Percentiles rank a stretch among this genome's conserved stretches.
Evolutionary conservation across 2,797 vertebrate genomes (phyloP).

Genomic region (Pseudochaenichthys georgianus): DNA sequence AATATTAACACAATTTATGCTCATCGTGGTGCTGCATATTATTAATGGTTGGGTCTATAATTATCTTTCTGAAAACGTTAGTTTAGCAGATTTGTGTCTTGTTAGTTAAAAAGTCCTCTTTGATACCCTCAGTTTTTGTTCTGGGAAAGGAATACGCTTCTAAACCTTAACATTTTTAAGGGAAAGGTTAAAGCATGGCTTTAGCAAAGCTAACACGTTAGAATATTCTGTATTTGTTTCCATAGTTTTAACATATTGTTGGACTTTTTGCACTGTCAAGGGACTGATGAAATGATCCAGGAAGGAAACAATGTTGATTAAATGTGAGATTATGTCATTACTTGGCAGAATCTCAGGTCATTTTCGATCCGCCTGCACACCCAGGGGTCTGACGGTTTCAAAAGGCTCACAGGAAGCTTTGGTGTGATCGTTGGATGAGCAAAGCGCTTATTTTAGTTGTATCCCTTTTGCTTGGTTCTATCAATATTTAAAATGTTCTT

Average conservation of each 20-base stretch:
- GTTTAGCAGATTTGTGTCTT: slow-evolving; percentile 5
- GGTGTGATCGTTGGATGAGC: slow-evolving; percentile 8
- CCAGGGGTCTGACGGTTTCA: slow-evolving; percentile 11
- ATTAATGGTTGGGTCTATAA: background rate
- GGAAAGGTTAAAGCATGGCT: background rate
- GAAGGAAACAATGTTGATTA: slow-evolving; percentile 18
- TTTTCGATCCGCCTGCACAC: background rate
- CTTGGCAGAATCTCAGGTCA: slow-evolving; percentile 38
- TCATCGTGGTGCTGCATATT: slow-evolving; percentile 19
- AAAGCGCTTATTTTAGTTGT: background rate
- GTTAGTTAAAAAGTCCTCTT: background rate
- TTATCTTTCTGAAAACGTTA: slow-evolving; percentile 6
- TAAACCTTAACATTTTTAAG: background rate
- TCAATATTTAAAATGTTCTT: background rate
- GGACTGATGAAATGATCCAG: slow-evolving; percentile 31
- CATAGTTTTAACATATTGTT: slow-evolving; percentile 27
- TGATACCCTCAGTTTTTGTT: background rate
- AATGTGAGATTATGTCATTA: slow-evolving; percentile 35
- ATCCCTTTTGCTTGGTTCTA: slow-evolving; percentile 5
- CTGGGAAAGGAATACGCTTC: background rate
- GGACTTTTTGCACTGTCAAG: slow-evolving; percentile 24
- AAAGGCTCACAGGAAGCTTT: slow-evolving; percentile 21
- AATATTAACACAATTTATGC: slow-evolving; percentile 14
- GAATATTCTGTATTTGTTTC: background rate
- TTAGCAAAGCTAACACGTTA: background rate